phyloP scores from a whole-genome alignment of 2,888 invertebrate genomes.

The Lasioglossum vierecki region DNA sequence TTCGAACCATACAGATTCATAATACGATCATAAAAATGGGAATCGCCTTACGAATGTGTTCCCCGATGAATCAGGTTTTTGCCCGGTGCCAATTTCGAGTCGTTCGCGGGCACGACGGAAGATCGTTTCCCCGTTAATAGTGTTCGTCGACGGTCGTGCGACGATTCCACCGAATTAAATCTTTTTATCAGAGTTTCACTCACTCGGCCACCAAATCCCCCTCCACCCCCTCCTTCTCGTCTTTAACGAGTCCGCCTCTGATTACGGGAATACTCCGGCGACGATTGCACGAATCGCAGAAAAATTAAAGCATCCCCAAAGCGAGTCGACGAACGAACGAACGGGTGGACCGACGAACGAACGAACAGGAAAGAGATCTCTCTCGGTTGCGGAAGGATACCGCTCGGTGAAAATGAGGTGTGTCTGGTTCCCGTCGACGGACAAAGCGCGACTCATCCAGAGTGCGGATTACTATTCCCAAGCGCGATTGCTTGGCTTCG shows the following conservation, averaged over 20 bases:
- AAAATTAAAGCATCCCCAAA: conserved; percentile 47
- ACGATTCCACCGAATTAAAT: not conserved
- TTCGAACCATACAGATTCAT: not conserved
- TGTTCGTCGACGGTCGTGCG: not conserved
- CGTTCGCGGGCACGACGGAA: not conserved
- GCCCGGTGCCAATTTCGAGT: not conserved
- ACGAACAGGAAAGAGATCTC: not conserved
- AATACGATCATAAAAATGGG: not conserved
- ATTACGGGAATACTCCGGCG: conserved; percentile 2
- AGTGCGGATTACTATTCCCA: conserved; percentile 67
- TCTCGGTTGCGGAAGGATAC: conserved; percentile 27
- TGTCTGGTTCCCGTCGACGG: conserved; percentile 56
- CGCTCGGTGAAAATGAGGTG: conserved; percentile 50
- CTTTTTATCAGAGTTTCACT: conserved; percentile 4
- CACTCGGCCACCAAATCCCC: not conserved
- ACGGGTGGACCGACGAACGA: not conserved
- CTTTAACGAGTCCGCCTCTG: conserved; percentile 5
- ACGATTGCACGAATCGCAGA: conserved; percentile 41
- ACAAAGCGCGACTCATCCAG: conserved; percentile 64
- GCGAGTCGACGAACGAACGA: not conserved
- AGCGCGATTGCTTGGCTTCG: conserved; percentile 64
- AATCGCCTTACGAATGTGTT: not conserved
- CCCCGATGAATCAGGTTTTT: not conserved
- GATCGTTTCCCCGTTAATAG: not conserved
- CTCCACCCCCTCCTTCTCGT: not conserved